Base-by-base conservation (phyloP, 2,113 vertebrate species). In the Phodopus roborovskii region DNA sequence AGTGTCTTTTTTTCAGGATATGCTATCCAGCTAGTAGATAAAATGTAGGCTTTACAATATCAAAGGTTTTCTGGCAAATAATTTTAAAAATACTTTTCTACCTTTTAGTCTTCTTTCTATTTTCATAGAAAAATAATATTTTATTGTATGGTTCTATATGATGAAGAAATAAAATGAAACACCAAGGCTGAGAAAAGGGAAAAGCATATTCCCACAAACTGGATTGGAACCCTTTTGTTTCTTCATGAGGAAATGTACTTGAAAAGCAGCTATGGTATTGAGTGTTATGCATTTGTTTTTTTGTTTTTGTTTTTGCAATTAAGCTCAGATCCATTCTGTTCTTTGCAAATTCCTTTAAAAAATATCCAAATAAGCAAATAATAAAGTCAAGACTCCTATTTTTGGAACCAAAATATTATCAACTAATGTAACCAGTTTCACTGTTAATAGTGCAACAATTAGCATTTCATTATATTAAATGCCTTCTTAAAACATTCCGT, bases 401-500 rank as follows among this genome's bases (percentile, higher is more conserved):
- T 95, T 60, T 92, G 68, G 73, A 97, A 77, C 42, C 30, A 84
- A 45, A 95, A 48, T 90, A 84, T 97, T 88, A 94, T 75, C 20
- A 91, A 28, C 83, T 97, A 84, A n/a, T n/a, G 50, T 45, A 96
- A 87, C 79, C 79, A 95, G 90, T 96, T 96, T 96, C 92, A 97
- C 74, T 90, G 79, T 90, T 95, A 97, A 92, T 75, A 91, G 74
- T 91, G 74, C 0, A 94, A 26, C 90, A 96, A 97, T 97, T 93
- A 97, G 45, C 68, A 97, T 94, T 96, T 93, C 56, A 91, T 74
- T 94, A 93, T 94, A 81, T 87, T 92, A 79, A 88, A 79, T 45
- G 48, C 16, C 19, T 60, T 96, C 26, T 56, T 73, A 93, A 91
- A 92, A 84, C 36, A 96, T 68, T 90, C 83, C 17, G 88, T 87